A percentile compares a stretch with the other conserved stretches of the same genome.
Conservation (phyloP, 2,797 vertebrate genomes). For the Aselliscus stoliczkanus region DNA sequence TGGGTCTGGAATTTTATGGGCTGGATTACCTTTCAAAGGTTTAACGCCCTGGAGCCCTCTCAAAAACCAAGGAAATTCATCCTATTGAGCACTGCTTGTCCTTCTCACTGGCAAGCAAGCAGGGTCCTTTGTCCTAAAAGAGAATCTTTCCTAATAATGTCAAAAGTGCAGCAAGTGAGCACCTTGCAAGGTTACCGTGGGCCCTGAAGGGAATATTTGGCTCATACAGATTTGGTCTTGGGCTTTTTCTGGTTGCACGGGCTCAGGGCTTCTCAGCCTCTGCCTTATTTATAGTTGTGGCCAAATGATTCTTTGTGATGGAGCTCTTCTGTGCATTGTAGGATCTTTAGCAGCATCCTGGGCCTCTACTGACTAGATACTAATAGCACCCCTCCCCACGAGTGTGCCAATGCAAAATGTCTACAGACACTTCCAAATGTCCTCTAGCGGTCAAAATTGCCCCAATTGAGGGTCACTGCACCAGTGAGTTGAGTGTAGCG, state of each 20-base stretch:
- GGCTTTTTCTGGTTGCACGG: background rate
- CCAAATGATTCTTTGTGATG: background rate
- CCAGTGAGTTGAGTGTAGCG: background rate
- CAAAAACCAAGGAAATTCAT: slow-evolving; percentile 25
- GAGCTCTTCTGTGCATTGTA: background rate
- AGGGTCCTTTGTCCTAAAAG: background rate
- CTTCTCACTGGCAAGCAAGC: background rate
- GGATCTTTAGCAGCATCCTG: background rate
- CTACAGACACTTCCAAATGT: background rate
- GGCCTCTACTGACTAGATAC: background rate
- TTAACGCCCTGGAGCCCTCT: background rate
- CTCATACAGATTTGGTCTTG: background rate
- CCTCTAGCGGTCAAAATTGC: background rate
- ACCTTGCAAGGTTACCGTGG: background rate
- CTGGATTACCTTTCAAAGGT: slow-evolving; percentile 50
- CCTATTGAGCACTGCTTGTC: background rate
- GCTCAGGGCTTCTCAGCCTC: background rate
- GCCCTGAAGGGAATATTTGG: background rate
- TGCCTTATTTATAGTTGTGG: background rate
- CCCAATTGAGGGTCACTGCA: background rate
- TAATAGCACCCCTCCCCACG: background rate
- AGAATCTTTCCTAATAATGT: background rate
- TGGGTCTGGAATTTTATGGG: slow-evolving; percentile 38
- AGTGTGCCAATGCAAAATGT: background rate
- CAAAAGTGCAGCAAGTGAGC: background rate